Evolutionary conservation across 2,113 vertebrate species (phyloP).

Genomic region (Paramormyrops kingsleyae): DNA sequence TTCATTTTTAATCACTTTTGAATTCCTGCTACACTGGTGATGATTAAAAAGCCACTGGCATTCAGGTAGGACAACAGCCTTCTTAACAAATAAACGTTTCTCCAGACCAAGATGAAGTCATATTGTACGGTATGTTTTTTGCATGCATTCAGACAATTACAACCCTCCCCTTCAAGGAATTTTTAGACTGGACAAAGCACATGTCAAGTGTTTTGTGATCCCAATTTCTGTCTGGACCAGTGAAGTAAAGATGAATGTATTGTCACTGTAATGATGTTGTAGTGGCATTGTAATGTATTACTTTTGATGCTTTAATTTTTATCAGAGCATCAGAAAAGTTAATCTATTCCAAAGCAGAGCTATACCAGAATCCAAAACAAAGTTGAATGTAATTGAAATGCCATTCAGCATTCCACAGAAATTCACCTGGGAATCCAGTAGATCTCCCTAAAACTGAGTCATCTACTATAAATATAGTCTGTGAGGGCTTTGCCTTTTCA

Average conservation of each 20-base stretch:
- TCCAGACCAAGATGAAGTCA: background rate
- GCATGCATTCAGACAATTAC: background rate
- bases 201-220: constrained; percentile 3
- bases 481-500: background rate
- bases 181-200: background rate
- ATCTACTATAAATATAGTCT: background rate
- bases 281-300: background rate
- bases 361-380: background rate
- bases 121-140: background rate
- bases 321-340: constrained; percentile 9
- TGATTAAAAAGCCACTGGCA: background rate
- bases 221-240: background rate
- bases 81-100: background rate
- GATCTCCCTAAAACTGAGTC: background rate
- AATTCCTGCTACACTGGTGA: background rate
- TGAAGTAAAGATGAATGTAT: background rate
- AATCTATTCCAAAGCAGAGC: background rate
- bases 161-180: background rate
- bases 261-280: background rate
- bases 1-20: constrained; percentile 38
- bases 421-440: background rate
- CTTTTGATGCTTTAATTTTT: background rate
- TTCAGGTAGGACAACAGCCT: background rate
- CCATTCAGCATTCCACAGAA: background rate
- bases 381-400: background rate